phyloP scores from a whole-genome alignment of 2,888 invertebrate genomes.

The Barypeithes pellucidus region DNA sequence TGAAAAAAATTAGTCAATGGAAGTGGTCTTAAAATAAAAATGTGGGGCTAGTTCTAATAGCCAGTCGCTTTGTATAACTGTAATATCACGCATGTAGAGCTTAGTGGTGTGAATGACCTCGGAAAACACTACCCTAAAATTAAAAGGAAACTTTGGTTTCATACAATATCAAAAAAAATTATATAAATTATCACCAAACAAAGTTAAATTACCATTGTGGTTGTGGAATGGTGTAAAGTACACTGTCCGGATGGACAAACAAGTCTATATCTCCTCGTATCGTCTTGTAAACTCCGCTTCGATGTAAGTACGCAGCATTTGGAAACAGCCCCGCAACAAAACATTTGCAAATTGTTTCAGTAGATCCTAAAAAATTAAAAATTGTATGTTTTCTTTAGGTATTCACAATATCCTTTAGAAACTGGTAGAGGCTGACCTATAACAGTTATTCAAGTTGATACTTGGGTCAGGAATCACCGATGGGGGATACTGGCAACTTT shows the following conservation, averaged over 20 bases:
- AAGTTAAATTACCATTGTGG: conserved; percentile 79
- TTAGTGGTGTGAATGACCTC: conserved; percentile 89
- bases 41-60: conserved; percentile 94
- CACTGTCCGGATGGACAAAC: conserved; percentile 91
- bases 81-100: conserved; percentile 91
- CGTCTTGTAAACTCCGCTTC: conserved; percentile 85
- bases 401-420: background rate
- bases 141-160: conserved; percentile 32
- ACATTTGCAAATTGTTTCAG: conserved; percentile 84
- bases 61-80: conserved; percentile 91
- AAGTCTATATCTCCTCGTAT: conserved; percentile 84
- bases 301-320: conserved; percentile 89
- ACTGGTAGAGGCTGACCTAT: no score
- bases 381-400: background rate
- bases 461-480: no score
- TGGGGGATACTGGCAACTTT: no score
- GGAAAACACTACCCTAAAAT: conserved; percentile 87
- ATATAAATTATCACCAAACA: background rate
- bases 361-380: conserved; percentile 67
- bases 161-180: background rate
- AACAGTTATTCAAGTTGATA: no score
- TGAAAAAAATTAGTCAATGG: conserved; percentile 16
- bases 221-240: conserved; percentile 82
- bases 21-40: conserved; percentile 83
- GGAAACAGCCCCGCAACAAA: conserved; percentile 92